A percentile compares a stretch with the other conserved stretches of the same genome.
Evolutionary conservation across 2,888 invertebrate genomes (phyloP).

Genomic region (Pherbina coryleti): DNA sequence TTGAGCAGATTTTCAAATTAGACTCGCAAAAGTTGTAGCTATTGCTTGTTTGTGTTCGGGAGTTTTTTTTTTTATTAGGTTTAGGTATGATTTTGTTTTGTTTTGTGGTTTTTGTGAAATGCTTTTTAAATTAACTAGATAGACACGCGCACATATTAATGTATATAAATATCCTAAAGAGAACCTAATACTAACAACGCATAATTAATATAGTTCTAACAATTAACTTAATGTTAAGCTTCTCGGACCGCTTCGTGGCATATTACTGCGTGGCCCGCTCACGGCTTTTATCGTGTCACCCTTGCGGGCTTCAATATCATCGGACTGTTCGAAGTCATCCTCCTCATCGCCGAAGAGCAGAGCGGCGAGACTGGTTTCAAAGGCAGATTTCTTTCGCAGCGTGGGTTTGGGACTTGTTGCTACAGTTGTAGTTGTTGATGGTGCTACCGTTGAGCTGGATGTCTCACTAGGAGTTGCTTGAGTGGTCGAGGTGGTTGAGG

Average conservation of each 20-base stretch:
- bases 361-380: conserved; percentile 67
- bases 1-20: conserved; percentile 62
- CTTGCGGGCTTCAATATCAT: conserved; percentile 53
- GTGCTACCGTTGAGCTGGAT: neutral
- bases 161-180: conserved; percentile 40
- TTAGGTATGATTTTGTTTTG: neutral
- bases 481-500: conserved; percentile 27
- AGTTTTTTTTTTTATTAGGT: neutral
- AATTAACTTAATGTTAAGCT: conserved; percentile 55
- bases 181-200: conserved; percentile 31
- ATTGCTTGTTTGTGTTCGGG: neutral
- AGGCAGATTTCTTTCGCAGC: conserved; percentile 61
- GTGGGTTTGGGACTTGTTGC: conserved; percentile 48
- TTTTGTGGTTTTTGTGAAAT: conserved; percentile 2
- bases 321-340: conserved; percentile 51
- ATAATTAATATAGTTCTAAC: too few relatives aligned
- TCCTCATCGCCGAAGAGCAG: conserved; percentile 67
- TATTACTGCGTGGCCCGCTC: conserved; percentile 56
- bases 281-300: conserved; percentile 49
- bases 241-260: conserved; percentile 63
- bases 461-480: neutral
- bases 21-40: conserved; percentile 67
- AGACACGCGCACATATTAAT: conserved; percentile 35
- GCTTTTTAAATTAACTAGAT: conserved; percentile 24
- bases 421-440: neutral